Conservation (phyloP, 2,797 vertebrate genomes). For the Arnoldichthys spilopterus region DNA sequence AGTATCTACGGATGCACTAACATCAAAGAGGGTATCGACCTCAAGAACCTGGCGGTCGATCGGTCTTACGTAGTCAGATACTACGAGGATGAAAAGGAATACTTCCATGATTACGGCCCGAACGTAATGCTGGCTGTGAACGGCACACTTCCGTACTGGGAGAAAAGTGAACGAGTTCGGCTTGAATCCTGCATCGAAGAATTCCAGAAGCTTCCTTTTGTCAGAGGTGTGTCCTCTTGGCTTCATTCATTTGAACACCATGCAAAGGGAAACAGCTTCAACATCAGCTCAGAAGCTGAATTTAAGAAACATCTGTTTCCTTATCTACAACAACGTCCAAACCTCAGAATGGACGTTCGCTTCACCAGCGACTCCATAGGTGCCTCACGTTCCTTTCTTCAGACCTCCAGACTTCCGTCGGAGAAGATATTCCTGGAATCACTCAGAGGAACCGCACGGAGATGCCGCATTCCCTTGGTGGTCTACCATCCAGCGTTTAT, state of each 20-base stretch:
- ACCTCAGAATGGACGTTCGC: constrained; percentile 78
- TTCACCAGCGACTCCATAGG: constrained; percentile 65
- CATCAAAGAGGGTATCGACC: constrained; percentile 81
- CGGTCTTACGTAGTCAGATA: constrained; percentile 79
- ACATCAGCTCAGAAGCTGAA: constrained; percentile 57
- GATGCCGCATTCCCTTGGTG: constrained; percentile 74
- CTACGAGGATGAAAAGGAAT: constrained; percentile 73
- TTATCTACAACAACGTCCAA: constrained; percentile 65
- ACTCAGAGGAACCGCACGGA: constrained; percentile 68
- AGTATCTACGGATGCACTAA: constrained; percentile 79
- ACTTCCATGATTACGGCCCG: constrained; percentile 80
- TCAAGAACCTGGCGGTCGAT: constrained; percentile 81
- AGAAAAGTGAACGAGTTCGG: constrained; percentile 58
- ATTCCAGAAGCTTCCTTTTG: constrained; percentile 71
- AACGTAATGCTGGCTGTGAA: constrained; percentile 82
- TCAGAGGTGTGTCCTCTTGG: constrained; percentile 77
- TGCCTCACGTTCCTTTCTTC: constrained; percentile 84
- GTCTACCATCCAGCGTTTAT: constrained; percentile 87
- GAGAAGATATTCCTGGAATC: constrained; percentile 74
- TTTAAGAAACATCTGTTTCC: constrained; percentile 66
- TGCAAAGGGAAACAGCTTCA: rapidly evolving
- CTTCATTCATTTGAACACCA: constrained; percentile 70
- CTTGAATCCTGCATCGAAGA: constrained; percentile 70
- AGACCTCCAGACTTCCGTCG: constrained; percentile 65
- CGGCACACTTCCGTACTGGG: constrained; percentile 77